Evolutionary conservation across 2,888 invertebrate species (phyloP).

Genomic region (Sminthurinus aureus): DNA sequence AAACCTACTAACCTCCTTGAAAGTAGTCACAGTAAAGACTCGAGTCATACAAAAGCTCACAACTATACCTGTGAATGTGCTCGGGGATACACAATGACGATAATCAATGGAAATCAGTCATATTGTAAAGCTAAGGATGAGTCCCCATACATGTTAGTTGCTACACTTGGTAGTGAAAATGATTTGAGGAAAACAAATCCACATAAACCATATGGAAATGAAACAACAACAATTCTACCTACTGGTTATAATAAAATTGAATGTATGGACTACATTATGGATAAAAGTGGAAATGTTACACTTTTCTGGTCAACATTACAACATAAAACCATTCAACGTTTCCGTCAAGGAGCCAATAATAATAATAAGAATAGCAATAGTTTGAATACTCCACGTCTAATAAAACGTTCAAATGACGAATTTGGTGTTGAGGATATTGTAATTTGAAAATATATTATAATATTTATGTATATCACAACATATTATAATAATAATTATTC

Average conservation of each 20-base stretch:
- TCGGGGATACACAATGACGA: slow-evolving; percentile 67
- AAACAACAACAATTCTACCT: slow-evolving; percentile 62
- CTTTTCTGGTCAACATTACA: slow-evolving; percentile 52
- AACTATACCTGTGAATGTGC: slow-evolving; percentile 71
- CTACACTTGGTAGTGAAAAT: slow-evolving; percentile 66
- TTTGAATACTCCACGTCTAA: slow-evolving; percentile 3
- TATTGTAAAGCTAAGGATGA: slow-evolving; percentile 65
- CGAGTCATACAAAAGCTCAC: background rate
- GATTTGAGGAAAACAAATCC: slow-evolving; percentile 71
- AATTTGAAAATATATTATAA: slow-evolving; percentile 21
- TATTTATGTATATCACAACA: background rate
- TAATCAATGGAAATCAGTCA: slow-evolving; percentile 59
- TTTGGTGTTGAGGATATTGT: slow-evolving; percentile 42
- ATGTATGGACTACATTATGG: slow-evolving; percentile 64
- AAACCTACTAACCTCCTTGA: slow-evolving; percentile 59
- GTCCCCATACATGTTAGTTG: slow-evolving; percentile 72
- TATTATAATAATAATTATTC: background rate
- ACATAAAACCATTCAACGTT: slow-evolving; percentile 51
- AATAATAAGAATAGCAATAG: background rate
- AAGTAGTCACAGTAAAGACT: background rate
- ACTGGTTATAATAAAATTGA: slow-evolving; percentile 66
- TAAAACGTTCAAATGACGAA: slow-evolving; percentile 34
- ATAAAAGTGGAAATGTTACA: slow-evolving; percentile 43
- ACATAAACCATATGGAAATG: slow-evolving; percentile 68
- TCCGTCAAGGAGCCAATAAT: slow-evolving; percentile 8